phyloP scores from a whole-genome alignment of 2,888 invertebrate species.

The Coelinius sp. region DNA sequence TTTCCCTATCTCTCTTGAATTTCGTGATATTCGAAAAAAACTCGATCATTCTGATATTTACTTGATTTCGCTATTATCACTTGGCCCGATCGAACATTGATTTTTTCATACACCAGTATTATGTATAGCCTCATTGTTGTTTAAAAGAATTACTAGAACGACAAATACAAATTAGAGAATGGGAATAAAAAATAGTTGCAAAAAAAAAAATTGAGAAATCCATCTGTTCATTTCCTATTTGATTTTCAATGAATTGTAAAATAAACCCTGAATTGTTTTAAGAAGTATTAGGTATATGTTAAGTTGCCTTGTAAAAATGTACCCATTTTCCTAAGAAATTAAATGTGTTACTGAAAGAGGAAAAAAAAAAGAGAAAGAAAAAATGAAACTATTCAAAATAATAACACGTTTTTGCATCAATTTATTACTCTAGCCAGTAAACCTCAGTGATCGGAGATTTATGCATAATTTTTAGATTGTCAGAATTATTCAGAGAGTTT shows the following conservation, averaged over 20 bases:
- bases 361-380: conserved; percentile 36
- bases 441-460: conserved; percentile 4
- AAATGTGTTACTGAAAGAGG: conserved; percentile 64
- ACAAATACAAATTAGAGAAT: background rate
- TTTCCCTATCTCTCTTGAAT: too few relatives aligned
- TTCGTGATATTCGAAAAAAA: too few relatives aligned
- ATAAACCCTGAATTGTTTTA: conserved; percentile 53
- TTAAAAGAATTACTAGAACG: conserved; percentile 4
- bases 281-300: conserved; percentile 60
- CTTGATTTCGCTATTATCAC: background rate
- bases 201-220: conserved; percentile 12
- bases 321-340: conserved; percentile 65
- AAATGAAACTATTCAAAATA: conserved; percentile 26
- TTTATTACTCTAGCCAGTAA: background rate
- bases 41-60: background rate
- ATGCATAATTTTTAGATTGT: background rate
- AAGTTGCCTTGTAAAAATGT: conserved; percentile 66
- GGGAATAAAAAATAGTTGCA: background rate
- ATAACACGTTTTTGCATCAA: background rate
- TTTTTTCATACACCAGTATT: conserved; percentile 44
- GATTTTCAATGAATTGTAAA: conserved; percentile 28
- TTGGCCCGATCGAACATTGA: conserved; percentile 38
- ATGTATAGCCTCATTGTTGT: conserved; percentile 41
- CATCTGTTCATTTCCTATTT: conserved; percentile 4
- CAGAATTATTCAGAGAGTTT: too few relatives aligned